Base-by-base conservation (phyloP, 2,797 vertebrate genomes). In the Octomys mimax region DNA sequence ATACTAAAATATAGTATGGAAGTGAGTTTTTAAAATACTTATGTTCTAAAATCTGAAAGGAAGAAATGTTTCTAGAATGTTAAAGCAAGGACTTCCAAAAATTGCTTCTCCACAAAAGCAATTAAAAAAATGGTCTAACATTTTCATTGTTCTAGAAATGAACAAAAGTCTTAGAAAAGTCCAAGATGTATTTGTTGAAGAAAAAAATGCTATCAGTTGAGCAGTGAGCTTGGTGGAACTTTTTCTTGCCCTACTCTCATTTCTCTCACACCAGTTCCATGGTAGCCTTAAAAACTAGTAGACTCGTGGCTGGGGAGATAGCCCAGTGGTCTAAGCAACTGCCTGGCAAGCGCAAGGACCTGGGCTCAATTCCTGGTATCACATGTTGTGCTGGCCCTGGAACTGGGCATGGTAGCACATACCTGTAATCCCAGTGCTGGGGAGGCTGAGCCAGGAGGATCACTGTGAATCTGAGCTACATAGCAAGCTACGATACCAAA, bases 11-110 rank as follows among this genome's bases (percentile, higher is more conserved):
- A 93, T 87, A 75, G 10, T 85, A 31, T 52, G 66, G 21, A 94
- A 95, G 33, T 81, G 49, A 46, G 42, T 61, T 89, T 94, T 79
- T 49, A 12, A 84, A 95, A 88, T 92, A 87, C 33, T 89, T 95
- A 82, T 59, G 73, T 88, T 93, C 61, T 36, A 80, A 96, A 49
- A 19, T 62, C 79, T 95, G 46, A 83, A 66, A 90, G 33, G 39
- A 73, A 18, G 66, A 89, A 96, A 24, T 42, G 81, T 22, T 96
- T 93, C 24, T 42, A 70, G 16, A 90, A 92, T 82, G 61, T 42
- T 36, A 5, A 31, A 68, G 12, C 77, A 62, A 87, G 21, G 16
- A 61, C 28, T 12, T 95, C 39, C 75, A 52, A 36, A 86, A 90
- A 71, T 64, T 83, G 5, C 11, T 66, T 31, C 22, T 89, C 57